phyloP scores from a whole-genome alignment of 1,140 invertebrate species.

The Eurosta solidaginis region DNA sequence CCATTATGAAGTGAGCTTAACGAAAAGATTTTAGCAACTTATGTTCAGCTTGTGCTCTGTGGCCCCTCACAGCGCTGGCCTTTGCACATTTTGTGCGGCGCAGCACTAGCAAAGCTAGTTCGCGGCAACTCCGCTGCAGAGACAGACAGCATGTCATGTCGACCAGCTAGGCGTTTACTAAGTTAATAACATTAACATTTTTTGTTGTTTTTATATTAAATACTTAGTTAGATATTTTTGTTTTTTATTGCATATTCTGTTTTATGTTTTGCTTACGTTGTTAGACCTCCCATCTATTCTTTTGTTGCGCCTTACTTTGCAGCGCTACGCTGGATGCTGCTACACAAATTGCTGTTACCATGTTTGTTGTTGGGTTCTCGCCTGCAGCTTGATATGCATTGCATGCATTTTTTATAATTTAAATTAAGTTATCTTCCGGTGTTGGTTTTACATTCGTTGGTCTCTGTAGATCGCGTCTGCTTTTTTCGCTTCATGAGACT shows the following conservation, averaged over 20 bases:
- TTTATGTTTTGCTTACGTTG: not conserved
- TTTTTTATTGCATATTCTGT: not conserved
- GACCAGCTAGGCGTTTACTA: slow-evolving; percentile 4
- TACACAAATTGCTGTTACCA: not conserved
- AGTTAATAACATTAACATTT: not conserved
- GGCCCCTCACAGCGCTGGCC: not conserved
- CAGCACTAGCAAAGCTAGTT: too few species aligned
- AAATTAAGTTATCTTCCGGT: slow-evolving; percentile 27
- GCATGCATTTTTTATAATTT: slow-evolving; percentile 19
- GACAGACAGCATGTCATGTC: not conserved
- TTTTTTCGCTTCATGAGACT: not conserved
- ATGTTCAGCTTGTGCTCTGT: not conserved
- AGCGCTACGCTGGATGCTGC: not conserved
- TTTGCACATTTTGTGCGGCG: not conserved
- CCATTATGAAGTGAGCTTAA: slow-evolving; percentile 20
- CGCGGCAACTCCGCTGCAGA: not conserved
- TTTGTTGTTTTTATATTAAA: not conserved
- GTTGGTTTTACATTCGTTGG: not conserved
- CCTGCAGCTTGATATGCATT: not conserved
- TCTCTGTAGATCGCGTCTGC: not conserved
- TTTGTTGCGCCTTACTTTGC: not conserved
- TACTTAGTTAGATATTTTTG: not conserved
- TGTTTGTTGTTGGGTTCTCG: not conserved
- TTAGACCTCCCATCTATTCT: not conserved
- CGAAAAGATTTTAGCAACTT: slow-evolving; percentile 22